Base-by-base conservation (phyloP, 2,888 invertebrate genomes). In the Agriopis marginaria region DNA sequence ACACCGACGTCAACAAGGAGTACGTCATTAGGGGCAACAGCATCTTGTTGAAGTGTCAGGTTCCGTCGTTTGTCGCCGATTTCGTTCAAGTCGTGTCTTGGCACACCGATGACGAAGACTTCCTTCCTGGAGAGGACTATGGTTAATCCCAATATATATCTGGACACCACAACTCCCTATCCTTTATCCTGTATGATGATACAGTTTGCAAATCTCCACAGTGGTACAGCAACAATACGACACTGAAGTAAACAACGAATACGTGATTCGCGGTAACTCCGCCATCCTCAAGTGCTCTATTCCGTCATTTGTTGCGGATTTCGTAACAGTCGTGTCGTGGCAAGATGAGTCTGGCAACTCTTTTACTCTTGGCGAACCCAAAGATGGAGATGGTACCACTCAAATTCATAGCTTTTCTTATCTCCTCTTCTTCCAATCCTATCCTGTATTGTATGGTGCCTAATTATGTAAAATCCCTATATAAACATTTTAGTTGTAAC, bases 291-390 rank as follows among this genome's bases (percentile, higher is more conserved):
- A 98, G 93, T 98, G 98, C 94, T 97, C 97, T 82, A 97, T 98
- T 84, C 98, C 98, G 61, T 98, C 98, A 74, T 99, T 98, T 92
- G 98, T 98, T 73, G 97, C 97, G 72, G 98, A 98, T 94, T 98
- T 98, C 92, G 97, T 99, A 74, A 96, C 95, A 84, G 98, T 99
- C 77, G 95, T 97, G 64, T 97, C 97, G 60, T 98, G 98, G 98
- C 97, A 97, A 80, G 97, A 97, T 78, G 97, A 97, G 90, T 95
- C 96, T 79, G 96, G 95, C 77, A 96, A 96, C 81, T 87, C 92
- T 58, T 92, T 84, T 79, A 86, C 88, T 69, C 78, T 84, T 65
- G 86, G 88, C 60, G 89, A 86, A 74, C 80, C 86, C 73, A 87
- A 89, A 75, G 87, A 89, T 72, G 87, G 84, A 79, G 85, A 89